These are phyloP conservation scores for Tetraodon nigroviridis DNA, from an alignment of 2,113 vertebrate genomes.

Conservation along the genomic window DNA sequence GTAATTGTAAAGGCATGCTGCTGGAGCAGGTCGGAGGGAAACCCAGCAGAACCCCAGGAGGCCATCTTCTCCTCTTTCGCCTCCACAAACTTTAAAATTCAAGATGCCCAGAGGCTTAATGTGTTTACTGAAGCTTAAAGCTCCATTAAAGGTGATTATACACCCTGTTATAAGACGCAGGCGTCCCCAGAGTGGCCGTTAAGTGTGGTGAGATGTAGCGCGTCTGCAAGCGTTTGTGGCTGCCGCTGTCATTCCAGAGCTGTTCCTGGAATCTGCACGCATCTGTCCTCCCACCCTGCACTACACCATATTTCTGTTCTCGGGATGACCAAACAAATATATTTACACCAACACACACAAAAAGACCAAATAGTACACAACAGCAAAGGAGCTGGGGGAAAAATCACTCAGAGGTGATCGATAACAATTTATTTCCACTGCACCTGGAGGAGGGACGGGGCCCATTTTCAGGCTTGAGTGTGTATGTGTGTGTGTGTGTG, in stretches of 20 bases:
- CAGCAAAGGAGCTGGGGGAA: background rate
- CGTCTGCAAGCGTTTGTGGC: constrained; percentile 48
- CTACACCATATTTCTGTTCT: constrained; percentile 12
- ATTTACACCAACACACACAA: background rate
- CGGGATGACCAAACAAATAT: background rate
- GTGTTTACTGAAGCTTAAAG: constrained; percentile 70
- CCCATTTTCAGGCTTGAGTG: too few species aligned
- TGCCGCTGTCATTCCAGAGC: constrained; percentile 42
- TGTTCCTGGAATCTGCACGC: constrained; percentile 35
- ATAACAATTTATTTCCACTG: constrained; percentile 10
- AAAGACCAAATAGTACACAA: background rate
- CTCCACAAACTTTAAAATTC: constrained; percentile 60
- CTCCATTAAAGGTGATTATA: constrained; percentile 71
- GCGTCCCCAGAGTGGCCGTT: constrained; percentile 58
- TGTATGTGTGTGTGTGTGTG: too few species aligned
- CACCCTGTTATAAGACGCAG: constrained; percentile 59
- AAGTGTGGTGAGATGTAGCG: constrained; percentile 49
- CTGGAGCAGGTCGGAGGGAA: too few species aligned
- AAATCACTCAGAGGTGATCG: background rate
- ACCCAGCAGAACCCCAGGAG: too few species aligned
- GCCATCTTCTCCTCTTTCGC: constrained; percentile 9
- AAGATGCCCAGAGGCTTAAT: constrained; percentile 67
- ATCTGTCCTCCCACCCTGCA: too few species aligned
- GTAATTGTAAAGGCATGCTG: too few species aligned
- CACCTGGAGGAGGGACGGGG: constrained; percentile 38